These are phyloP conservation scores for Scatophagus argus DNA, from an alignment of 2,113 vertebrate species.

Conservation along the genomic window DNA sequence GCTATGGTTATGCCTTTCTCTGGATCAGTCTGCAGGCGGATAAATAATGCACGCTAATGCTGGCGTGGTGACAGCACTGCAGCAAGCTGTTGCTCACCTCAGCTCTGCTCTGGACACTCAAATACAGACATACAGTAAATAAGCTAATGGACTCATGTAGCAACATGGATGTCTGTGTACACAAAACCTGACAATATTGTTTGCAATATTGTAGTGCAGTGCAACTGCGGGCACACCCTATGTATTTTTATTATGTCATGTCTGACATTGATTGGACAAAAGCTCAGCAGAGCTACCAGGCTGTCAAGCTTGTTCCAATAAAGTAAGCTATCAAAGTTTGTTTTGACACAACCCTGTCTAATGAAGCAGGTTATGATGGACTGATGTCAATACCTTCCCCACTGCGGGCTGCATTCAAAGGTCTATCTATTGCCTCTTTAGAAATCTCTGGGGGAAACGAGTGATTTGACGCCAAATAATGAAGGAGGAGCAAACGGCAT, in stretches of 20 bases:
- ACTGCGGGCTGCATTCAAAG: constrained; percentile 24
- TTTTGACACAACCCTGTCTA: constrained; percentile 59
- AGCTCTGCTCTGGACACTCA: constrained; percentile 57
- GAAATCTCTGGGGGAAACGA: constrained; percentile 12
- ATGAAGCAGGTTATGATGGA: constrained; percentile 67
- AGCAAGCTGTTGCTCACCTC: constrained; percentile 81
- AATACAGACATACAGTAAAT: constrained; percentile 61
- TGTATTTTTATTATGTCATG: constrained; percentile 3
- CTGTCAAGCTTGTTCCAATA: constrained; percentile 35
- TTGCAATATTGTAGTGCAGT: neutral
- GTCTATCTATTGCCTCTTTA: constrained; percentile 21
- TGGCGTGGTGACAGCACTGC: constrained; percentile 81
- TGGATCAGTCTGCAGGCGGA: constrained; percentile 75
- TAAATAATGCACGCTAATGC: constrained; percentile 84
- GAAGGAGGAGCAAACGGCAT: constrained; percentile 4
- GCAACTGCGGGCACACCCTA: neutral
- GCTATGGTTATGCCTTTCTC: constrained; percentile 79
- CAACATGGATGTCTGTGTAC: neutral
- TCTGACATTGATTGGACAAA: constrained; percentile 36
- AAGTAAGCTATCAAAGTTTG: constrained; percentile 57
- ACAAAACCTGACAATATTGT: neutral
- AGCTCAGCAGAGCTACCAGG: constrained; percentile 31
- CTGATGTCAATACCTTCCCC: constrained; percentile 46
- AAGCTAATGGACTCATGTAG: constrained; percentile 40
- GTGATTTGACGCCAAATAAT: constrained; percentile 33